A percentile compares a stretch with the other conserved stretches of the same genome.
phyloP scores from a whole-genome alignment of 23 tunicate species.

The Clavelina lepadiformis region DNA sequence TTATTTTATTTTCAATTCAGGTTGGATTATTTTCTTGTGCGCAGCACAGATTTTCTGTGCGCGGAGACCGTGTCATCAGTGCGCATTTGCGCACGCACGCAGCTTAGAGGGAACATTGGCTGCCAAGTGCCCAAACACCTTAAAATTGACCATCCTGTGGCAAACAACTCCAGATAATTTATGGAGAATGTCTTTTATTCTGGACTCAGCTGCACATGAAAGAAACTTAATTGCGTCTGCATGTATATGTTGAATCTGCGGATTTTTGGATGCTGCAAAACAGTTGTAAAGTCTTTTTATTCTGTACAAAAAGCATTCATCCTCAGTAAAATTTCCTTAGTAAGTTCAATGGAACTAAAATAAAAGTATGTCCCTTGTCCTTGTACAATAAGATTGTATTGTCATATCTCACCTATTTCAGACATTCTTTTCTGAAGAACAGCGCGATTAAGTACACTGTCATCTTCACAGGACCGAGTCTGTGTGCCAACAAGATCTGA shows the following conservation, averaged over 20 bases:
- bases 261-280: conserved; percentile 57
- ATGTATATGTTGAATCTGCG: conserved; percentile 69
- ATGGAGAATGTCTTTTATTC: conserved; percentile 66
- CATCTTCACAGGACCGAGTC: conserved; percentile 72
- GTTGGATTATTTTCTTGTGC: no score
- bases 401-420: conserved; percentile 42
- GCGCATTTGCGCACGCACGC: no score
- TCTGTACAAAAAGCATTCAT: background rate
- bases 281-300: background rate
- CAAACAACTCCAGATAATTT: conserved; percentile 60
- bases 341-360: background rate
- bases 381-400: no score
- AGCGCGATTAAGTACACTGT: conserved; percentile 48
- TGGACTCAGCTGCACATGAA: conserved; percentile 64
- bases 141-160: conserved; percentile 78
- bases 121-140: no score
- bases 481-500: conserved; percentile 80
- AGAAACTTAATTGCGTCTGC: conserved; percentile 77
- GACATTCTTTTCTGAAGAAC: conserved; percentile 58
- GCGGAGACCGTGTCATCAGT: background rate
- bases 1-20: no score
- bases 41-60: no score
- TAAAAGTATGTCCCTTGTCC: background rate
- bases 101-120: no score
- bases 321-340: no score